Evolutionary conservation across 1,140 invertebrate species (phyloP), one percentile per base, ranked within the genome.

Genomic region (Linepithema humile): DNA sequence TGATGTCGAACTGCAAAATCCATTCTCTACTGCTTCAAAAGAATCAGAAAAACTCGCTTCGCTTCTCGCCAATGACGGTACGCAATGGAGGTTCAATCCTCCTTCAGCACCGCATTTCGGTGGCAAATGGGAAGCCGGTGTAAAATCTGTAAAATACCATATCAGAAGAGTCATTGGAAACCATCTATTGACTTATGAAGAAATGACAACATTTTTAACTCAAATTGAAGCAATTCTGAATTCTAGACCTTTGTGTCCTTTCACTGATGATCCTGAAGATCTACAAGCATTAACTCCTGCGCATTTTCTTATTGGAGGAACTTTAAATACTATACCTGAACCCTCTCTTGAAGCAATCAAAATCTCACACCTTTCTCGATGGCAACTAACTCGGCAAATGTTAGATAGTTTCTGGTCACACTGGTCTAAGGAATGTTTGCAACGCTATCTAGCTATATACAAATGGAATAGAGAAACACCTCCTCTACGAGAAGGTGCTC

Each of bases 111-210:
- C 73, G 2, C 59, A 87, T 48, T 70, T 84, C 50, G 62, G 62
- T 2, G 82, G 72, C 17, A 26, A 38, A 43, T 83, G 84, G 69
- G 72, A 86, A 26, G 85, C 90, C 20, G 88, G 72, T 0, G 91
- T 94, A 0, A 89, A 92, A 45, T 84, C 90, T 2, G 74, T 89
- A 0, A 91, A 92, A 74, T 60, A 85, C 20, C 85, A 91, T 48
- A 38, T 93, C 9, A 40, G 7, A 15, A 12, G 69, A 0, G 65
- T 90, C 0, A 48, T 88, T 15, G 82, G 83, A 7, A 53, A 88
- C 32, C 20, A 26, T 7, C 12, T 67, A 17, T 70, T 90, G 0
- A 90, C 74, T 0, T 88, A 85, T 40, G 67, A 80, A 5, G 26
- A 55, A 3, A 2, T 84, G 0, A 48, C 20, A 1, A 84, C 82